Evolutionary conservation across 2,888 invertebrate species (phyloP), one percentile per base, ranked within the genome.

Genomic region (Drosophila nr. perissopoda): DNA sequence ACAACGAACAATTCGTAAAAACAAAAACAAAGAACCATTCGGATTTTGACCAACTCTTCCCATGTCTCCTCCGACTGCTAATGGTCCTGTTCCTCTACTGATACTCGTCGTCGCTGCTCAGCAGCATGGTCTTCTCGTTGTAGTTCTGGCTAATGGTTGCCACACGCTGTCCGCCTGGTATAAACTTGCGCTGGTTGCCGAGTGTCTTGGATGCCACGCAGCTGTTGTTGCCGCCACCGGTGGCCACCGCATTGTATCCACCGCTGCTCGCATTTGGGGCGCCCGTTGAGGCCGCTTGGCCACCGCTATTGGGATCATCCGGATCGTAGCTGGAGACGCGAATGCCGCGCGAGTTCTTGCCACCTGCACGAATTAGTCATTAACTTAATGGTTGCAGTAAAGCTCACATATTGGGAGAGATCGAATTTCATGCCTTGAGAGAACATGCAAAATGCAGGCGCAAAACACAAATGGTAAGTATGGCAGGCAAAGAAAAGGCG

Each of bases 91-190:
- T 54, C 25, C 49, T 77, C 76, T 92, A 97, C 94, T 97, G 97
- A 93, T 97, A 97, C 93, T 99, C 99, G 93, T 99, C 99, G 92
- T 99, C 99, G 81, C 98, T 98, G 94, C 98, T 98, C 83, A 99
- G 95, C 79, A 99, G 95, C 94, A 98, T 98, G 46, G 98, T 98
- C 94, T 98, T 98, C 95, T 99, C 99, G 93, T 97, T 98, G 94
- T 98, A 98, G 93, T 97, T 97, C 89, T 96, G 96, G 82, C 96
- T 95, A 92, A 97, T 97, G 88, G 97, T 97, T 40, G 97, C 95
- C 65, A 97, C 96, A 51, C 96, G 95, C 89, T 96, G 96, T 38
- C 96, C 95, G 59, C 95, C 95, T 52, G 95, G 94, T 66, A 94
- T 94, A 64, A 95, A 95, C 75, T 95, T 95, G 31, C 93, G 81